Base-by-base conservation (phyloP, 2,888 invertebrate species). In the Neoscelio sp. region DNA sequence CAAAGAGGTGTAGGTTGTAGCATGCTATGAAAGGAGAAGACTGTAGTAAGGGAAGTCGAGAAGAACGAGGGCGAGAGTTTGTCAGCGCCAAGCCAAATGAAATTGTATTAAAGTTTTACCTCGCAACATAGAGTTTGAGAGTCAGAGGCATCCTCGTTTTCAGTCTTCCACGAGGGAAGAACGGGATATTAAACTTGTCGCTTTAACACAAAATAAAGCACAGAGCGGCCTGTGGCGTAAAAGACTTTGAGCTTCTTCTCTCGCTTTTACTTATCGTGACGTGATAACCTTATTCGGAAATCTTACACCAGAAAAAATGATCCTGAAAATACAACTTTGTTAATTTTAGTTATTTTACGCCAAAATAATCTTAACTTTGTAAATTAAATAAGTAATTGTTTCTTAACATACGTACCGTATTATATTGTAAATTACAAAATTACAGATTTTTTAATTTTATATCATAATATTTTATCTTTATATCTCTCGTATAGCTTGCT, bases 31-130 rank as follows among this genome's bases (percentile, higher is more conserved):
- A 33, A 56, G 44, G 42, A 60, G 30, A 75, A 20, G 44, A 33
- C n/a, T 38, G 48, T 42, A 56, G 48, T 7, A 48, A 70, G 80
- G 80, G 79, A 80, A 82, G 80, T 78, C 71, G 67, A 81, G 65
- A 67, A 56, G 80, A 71, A 73, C 30, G 68, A 73, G 83, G 78
- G 82, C 80, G 85, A 82, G 84, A 88, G 87, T 89, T 90, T 89
- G 90, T 90, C 89, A 90, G 90, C 88, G 84, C 85, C 82, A 84
- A 85, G 84, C 84, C 88, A 89, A 89, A 90, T 89, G 89, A 90
- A 89, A 90, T 90, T 90, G 89, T 89, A 89, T 90, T 90, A 89
- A 89, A 90, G 88, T 90, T 89, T 89, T 87, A 89, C 87, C 87
- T 88, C 86, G 83, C 78, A 82, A 83, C 68, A 28, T 73, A 52